Percentiles rank a stretch among this genome's conserved stretches.
Evolutionary conservation across 2,888 invertebrate species (phyloP).

Genomic region (Cantharis rustica): DNA sequence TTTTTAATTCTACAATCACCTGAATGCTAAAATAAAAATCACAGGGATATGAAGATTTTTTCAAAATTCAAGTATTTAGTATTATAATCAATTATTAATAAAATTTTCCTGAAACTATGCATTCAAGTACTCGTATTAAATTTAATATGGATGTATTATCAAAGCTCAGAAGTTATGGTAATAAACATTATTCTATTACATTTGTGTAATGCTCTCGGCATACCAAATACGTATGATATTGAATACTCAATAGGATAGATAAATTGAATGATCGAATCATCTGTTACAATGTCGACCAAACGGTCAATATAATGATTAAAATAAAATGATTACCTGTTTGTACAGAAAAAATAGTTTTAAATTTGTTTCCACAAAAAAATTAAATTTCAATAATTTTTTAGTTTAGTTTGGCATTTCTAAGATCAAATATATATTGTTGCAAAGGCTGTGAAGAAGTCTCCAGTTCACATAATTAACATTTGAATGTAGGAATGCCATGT

Average conservation of each 20-base stretch:
- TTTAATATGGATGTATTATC: background rate
- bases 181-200: background rate
- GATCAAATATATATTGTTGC: no score
- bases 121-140: background rate
- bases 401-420: no score
- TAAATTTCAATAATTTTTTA: no score
- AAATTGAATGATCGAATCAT: background rate
- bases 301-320: background rate
- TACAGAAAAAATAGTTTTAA: background rate
- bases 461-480: no score
- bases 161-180: background rate
- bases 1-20: background rate
- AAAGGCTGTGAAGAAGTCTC: no score
- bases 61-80: background rate
- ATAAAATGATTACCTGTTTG: background rate
- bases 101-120: background rate
- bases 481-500: no score
- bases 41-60: background rate
- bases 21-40: background rate
- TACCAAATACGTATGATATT: background rate
- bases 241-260: background rate
- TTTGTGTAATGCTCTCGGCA: background rate
- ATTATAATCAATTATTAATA: background rate
- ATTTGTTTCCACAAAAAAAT: no score
- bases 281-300: background rate